A percentile compares a stretch with the other conserved stretches of the same genome.
phyloP scores from a whole-genome alignment of 2,888 invertebrate species.

The Silvanus unidentatus region DNA sequence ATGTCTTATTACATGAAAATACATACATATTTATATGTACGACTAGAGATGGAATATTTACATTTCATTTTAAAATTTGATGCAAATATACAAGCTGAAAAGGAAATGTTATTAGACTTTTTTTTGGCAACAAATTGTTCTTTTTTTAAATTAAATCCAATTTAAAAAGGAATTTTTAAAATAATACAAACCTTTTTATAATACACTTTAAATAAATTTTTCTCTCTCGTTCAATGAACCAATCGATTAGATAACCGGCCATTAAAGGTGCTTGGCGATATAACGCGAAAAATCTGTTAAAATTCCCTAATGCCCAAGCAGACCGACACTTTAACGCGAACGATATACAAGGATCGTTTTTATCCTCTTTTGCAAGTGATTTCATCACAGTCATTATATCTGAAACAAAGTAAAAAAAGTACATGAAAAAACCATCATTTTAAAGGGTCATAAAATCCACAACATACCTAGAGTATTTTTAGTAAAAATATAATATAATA shows the following conservation, averaged over 20 bases:
- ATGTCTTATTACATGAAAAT: too few relatives aligned
- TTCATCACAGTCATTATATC: constrained; percentile 91
- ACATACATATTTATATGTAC: too few relatives aligned
- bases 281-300: constrained; percentile 86
- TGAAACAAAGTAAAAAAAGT: constrained; percentile 47
- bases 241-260: constrained; percentile 95
- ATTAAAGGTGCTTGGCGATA: constrained; percentile 87
- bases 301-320: constrained; percentile 91
- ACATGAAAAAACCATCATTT: too few relatives aligned
- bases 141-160: too few relatives aligned
- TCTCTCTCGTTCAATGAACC: constrained; percentile 94
- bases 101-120: too few relatives aligned
- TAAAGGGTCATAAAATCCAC: too few relatives aligned
- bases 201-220: constrained; percentile 86
- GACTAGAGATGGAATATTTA: too few relatives aligned
- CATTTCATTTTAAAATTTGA: too few relatives aligned
- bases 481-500: constrained; percentile 97
- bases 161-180: too few relatives aligned
- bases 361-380: constrained; percentile 69
- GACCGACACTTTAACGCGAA: constrained; percentile 85
- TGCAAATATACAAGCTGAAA: too few relatives aligned
- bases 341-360: constrained; percentile 72
- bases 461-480: constrained; percentile 86
- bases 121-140: too few relatives aligned
- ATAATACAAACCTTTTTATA: constrained; percentile 89